phyloP scores from a whole-genome alignment of 1,140 invertebrate species.

The Drosophila grimshawi region DNA sequence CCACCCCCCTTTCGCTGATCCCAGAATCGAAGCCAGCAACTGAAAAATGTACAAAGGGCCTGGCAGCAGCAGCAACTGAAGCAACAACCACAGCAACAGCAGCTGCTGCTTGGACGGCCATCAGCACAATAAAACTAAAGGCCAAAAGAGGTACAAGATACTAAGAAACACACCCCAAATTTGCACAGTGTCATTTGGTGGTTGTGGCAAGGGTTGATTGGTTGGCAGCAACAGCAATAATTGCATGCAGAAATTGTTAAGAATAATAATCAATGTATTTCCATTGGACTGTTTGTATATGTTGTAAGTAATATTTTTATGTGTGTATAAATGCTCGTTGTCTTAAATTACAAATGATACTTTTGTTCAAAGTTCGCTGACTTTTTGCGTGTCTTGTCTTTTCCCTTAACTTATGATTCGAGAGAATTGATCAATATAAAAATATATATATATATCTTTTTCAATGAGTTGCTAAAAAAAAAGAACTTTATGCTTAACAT shows the following conservation, averaged over 20 bases:
- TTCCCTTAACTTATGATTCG: constrained; percentile 41
- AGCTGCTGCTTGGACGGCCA: constrained; percentile 38
- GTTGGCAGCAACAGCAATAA: constrained; percentile 24
- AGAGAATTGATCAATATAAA: constrained; percentile 14
- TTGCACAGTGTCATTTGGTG: constrained; percentile 2
- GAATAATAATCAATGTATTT: constrained; percentile 49
- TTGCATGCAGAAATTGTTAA: constrained; percentile 25
- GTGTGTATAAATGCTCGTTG: constrained; percentile 42
- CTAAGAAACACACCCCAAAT: constrained; percentile 16
- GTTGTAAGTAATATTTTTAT: constrained; percentile 15
- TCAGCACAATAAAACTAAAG: constrained; percentile 29
- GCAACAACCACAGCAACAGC: constrained; percentile 27
- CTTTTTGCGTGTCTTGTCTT: constrained; percentile 36
- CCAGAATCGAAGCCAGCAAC: constrained; percentile 8
- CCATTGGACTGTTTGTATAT: constrained; percentile 51
- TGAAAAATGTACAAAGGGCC: constrained; percentile 51
- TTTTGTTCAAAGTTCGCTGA: constrained; percentile 11
- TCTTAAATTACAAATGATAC: constrained; percentile 32
- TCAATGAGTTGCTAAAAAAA: constrained; percentile 13
- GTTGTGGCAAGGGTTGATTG: constrained; percentile 27
- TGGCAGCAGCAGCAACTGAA: constrained; percentile 8
- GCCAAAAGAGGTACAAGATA: constrained; percentile 13
- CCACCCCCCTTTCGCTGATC: constrained; percentile 30
- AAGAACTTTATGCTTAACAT: constrained; percentile 25
- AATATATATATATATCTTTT: neutral